These are phyloP conservation scores for Serranus cabrilla DNA, from an alignment of 2,797 vertebrate genomes.

Conservation along the genomic window DNA sequence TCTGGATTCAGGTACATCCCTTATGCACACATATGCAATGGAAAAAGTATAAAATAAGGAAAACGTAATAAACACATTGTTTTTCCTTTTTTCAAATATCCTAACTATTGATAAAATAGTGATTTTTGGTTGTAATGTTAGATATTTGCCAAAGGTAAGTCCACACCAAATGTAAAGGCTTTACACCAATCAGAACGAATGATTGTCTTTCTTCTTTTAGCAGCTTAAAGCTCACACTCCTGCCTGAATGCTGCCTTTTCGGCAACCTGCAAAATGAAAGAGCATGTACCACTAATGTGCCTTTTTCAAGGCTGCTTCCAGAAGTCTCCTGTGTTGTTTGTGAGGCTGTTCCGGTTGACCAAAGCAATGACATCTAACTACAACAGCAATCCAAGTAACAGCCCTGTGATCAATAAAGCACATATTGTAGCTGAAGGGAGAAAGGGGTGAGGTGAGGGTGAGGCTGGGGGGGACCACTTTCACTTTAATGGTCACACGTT, in stretches of 20 bases:
- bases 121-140: no score
- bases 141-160: no score
- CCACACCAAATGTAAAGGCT: no score
- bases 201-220: neutral
- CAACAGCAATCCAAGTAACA: conserved; percentile 61
- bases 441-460: neutral
- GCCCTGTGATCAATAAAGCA: conserved; percentile 70
- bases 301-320: neutral
- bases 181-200: no score
- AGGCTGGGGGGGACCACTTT: conserved; percentile 14
- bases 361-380: conserved; percentile 51
- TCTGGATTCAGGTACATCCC: no score
- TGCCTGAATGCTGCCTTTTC: conserved; percentile 11
- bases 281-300: neutral
- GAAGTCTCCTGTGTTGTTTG: conserved; percentile 30
- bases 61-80: no score
- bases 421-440: conserved; percentile 58
- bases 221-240: neutral
- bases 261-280: neutral
- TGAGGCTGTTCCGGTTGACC: conserved; percentile 27
- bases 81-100: no score
- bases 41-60: no score
- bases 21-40: no score
- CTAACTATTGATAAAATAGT: no score
- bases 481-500: conserved; percentile 46